Evolutionary conservation across 2,113 vertebrate species (phyloP), one percentile per base, ranked within the genome.

Genomic region (Pan troglodytes): DNA sequence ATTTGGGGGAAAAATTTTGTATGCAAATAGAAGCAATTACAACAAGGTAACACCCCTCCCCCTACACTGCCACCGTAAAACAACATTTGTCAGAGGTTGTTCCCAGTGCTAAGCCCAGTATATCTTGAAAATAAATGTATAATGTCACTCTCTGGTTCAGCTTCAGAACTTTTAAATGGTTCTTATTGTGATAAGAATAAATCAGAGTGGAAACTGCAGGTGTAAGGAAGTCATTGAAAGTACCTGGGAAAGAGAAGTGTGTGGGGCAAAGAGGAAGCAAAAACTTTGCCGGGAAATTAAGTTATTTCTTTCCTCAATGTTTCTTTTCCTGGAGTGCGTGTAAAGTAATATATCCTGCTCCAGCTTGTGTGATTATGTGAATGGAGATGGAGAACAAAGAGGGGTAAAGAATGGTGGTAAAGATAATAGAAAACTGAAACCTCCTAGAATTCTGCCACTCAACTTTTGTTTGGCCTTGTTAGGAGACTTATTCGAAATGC

Each of bases 181-280:
- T n/a, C 14, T 45, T 70, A 75, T 17, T 78, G 8, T 88, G 30
- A 89, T 59, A 72, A 89, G 73, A 75, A n/a, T 87, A 92, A 89
- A 88, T 93, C 22, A n/a, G 23, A 17, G 17, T 1, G 57, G 27
- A 76, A 43, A n/a, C 6, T 27, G 0, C 30, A 67, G 57, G 14
- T 55, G 8, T 9, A 48, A 88, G 32, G 18, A 90, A 6, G 27
- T 55, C n/a, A 68, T 20, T 55, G 9, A 75, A 30, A 72, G 38
- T 92, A n/a, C 16, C 22, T 52, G 1, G 11, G 5, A 76, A 86
- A 13, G 68, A 93, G 45, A 83, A 76, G 83, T 68, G 23, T 40
- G 0, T 32, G 0, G 73, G 9, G 25, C 8, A 64, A 64, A 84
- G 10, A 40, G 16, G 13, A 20, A 82, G 9, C 8, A 25, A 55